Base-by-base conservation (phyloP, 2,888 invertebrate species). In the Rambutsinella grinnellia region DNA sequence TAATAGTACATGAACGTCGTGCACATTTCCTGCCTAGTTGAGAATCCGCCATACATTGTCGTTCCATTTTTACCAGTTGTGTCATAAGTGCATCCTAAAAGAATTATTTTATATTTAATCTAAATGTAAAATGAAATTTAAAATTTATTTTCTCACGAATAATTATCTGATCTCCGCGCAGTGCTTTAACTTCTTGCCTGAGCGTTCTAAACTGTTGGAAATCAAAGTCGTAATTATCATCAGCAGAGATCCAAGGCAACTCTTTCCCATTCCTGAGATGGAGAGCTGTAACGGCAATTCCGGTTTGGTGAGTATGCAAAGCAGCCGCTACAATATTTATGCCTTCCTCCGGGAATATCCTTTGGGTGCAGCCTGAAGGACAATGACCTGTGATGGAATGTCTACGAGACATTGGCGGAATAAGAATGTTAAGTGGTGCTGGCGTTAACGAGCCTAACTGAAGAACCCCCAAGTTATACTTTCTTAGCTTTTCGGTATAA, bases 211-310 rank as follows among this genome's bases (percentile, higher is more conserved):
- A 53, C 26, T 76, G 66, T n/a, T 71, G 70, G 24, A 28, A 71
- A 36, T 70, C 54, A n/a, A 71, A 71, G 24, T 54, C 17, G 21
- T 66, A 76, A 23, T 76, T 76, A 24, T 76, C 61, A 23, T 76
- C 76, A n/a, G 15, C 3, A 0, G 27, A 8, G 13, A 61, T 36
- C 66, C 65, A 65, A 2, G 70, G 76, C 5, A 76, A 24, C 19
- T 76, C 76, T 27, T 76, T 8, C 10, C 54, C 54, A 23, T 54
- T 58, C 15, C 76, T 36, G 15, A 66, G 36, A 56, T 76, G 76
- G 3, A 60, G 10, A 3, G 28, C 26, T 2, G 63, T 57, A 6
- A 60, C 57, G 8, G 19, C 56, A 10, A n/a, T 26, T 6, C 76
- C 76, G 15, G 70, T 49, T 6, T 49, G 21, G 28, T 76, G 76